Conservation (phyloP, 1,140 invertebrate species). For the Pemphigus obesinymphae region DNA sequence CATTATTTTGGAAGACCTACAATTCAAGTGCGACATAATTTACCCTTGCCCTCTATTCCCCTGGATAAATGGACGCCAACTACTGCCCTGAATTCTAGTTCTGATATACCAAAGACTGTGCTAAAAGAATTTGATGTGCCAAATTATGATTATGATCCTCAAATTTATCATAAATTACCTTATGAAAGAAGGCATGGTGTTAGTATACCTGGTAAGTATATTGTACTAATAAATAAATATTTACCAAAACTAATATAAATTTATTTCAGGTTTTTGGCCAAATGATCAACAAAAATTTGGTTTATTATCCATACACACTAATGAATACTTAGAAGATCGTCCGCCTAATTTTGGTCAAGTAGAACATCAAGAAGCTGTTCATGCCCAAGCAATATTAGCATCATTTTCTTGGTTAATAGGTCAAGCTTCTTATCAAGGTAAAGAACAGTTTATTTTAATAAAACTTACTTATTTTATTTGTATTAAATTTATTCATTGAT, state of each 20-base stretch:
- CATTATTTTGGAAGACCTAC: slow-evolving; percentile 64
- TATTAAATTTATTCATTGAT: too few relatives aligned
- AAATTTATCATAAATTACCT: slow-evolving; percentile 40
- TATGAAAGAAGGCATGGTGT: slow-evolving; percentile 58
- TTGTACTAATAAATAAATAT: neutral
- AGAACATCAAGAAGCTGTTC: slow-evolving; percentile 60
- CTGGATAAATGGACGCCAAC: neutral
- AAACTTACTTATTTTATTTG: too few relatives aligned
- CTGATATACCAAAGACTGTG: neutral
- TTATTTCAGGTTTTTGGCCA: slow-evolving; percentile 69
- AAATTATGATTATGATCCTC: slow-evolving; percentile 41
- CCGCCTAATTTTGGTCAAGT: slow-evolving; percentile 52
- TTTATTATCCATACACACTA: slow-evolving; percentile 65
- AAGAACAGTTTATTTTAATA: slow-evolving; percentile 50
- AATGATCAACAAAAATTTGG: slow-evolving; percentile 68
- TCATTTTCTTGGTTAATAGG: slow-evolving; percentile 74
- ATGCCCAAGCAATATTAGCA: slow-evolving; percentile 66
- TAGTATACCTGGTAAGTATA: slow-evolving; percentile 64
- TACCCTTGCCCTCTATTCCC: slow-evolving; percentile 55
- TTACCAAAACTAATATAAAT: neutral
- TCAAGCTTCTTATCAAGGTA: slow-evolving; percentile 77
- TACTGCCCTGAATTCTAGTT: neutral
- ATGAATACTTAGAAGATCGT: slow-evolving; percentile 55
- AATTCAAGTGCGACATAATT: slow-evolving; percentile 60
- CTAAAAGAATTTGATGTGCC: slow-evolving; percentile 28